Base-by-base conservation (phyloP, 1,140 invertebrate species). In the Eurosta solidaginis region DNA sequence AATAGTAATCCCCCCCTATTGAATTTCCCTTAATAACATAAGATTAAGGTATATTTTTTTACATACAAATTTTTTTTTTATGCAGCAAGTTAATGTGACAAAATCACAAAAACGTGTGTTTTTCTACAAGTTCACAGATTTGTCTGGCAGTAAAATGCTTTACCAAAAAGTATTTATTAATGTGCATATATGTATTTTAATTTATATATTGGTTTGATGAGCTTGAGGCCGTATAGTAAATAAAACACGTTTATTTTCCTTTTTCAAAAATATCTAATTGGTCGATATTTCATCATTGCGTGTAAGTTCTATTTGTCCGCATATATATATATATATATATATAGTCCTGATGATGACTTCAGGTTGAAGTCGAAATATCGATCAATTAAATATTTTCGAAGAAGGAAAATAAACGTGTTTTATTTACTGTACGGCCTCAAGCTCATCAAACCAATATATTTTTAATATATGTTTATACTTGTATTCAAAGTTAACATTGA, bases 181-280 rank as follows among this genome's bases (percentile, higher is more conserved):
- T 44, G 45, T 47, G 27, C 36, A 73, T n/a, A 44, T 25, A 14
- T 33, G 36, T 68, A 68, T 74, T 14, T 6, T n/a, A n/a, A 42
- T 9, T 42, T 84, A 82, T 85, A 85, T 82, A 85, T 84, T 85
- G 84, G 82, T 85, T n/a, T n/a, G n/a, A n/a, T n/a, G n/a, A n/a
- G n/a, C n/a, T n/a, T n/a, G n/a, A n/a, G n/a, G n/a, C n/a, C n/a
- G n/a, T n/a, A n/a, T n/a, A n/a, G n/a, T n/a, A n/a, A n/a, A n/a
- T n/a, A n/a, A n/a, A n/a, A n/a, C n/a, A n/a, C n/a, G n/a, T n/a
- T n/a, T n/a, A n/a, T n/a, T n/a, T n/a, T n/a, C n/a, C n/a, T n/a
- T n/a, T n/a, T n/a, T n/a, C n/a, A n/a, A n/a, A n/a, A n/a, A n/a
- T n/a, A n/a, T n/a, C n/a, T n/a, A n/a, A n/a, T n/a, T n/a, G n/a